These are phyloP conservation scores for Ammodytes dubius DNA, from an alignment of 2,113 vertebrate genomes.

Conservation along the genomic window DNA sequence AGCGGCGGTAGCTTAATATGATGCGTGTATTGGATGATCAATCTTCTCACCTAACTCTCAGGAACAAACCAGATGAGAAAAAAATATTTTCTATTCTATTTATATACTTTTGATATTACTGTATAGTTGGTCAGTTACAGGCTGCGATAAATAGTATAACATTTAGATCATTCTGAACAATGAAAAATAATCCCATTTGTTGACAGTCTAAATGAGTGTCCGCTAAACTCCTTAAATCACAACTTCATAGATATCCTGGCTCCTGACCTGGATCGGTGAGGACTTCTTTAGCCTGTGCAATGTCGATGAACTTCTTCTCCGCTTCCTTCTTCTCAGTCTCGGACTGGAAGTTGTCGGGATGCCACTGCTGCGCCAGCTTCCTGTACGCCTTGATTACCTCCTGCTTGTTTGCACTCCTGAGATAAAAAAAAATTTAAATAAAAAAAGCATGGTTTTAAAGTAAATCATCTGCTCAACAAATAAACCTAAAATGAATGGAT, in stretches of 20 bases:
- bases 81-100: too few relatives aligned
- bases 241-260: background rate
- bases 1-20: background rate
- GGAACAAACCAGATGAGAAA: background rate
- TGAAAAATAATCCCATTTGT: background rate
- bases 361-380: conserved; percentile 87
- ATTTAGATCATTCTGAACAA: too few relatives aligned
- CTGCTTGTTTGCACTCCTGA: conserved; percentile 84
- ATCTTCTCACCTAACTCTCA: background rate
- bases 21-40: background rate
- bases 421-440: background rate
- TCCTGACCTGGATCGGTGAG: conserved; percentile 87
- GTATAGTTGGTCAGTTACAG: background rate
- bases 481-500: accelerated
- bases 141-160: background rate
- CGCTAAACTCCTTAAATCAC: background rate
- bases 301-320: conserved; percentile 89
- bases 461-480: background rate
- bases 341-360: conserved; percentile 89
- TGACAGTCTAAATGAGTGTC: background rate
- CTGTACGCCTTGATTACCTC: conserved; percentile 85
- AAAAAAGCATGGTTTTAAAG: too few relatives aligned
- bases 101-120: too few relatives aligned
- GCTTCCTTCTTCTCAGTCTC: conserved; percentile 87
- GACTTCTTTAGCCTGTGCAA: conserved; percentile 89